Conservation (phyloP, 2,113 vertebrate species). For the Trichechus manatus region DNA sequence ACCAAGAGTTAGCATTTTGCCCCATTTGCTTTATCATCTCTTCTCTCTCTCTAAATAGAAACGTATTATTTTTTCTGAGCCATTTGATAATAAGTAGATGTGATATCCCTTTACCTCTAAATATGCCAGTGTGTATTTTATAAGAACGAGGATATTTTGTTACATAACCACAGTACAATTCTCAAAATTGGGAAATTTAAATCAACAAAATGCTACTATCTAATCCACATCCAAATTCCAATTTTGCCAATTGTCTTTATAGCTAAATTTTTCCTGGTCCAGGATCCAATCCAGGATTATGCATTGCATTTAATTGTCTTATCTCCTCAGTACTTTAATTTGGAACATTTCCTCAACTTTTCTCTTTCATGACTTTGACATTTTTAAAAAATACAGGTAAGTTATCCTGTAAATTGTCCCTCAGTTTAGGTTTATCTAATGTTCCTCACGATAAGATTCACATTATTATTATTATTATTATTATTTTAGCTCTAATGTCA, state of each 20-base stretch:
- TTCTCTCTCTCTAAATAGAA: conserved; percentile 22
- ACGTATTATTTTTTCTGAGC: background rate
- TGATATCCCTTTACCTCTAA: conserved; percentile 1
- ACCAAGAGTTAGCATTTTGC: background rate
- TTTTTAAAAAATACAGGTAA: conserved; percentile 27
- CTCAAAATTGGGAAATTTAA: conserved; percentile 49
- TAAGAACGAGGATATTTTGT: conserved; percentile 46
- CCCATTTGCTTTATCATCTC: background rate
- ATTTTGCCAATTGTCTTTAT: conserved; percentile 14
- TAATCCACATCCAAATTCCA: background rate
- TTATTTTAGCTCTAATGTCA: background rate
- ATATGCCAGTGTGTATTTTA: background rate
- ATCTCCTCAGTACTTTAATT: background rate
- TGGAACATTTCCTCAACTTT: conserved; percentile 14
- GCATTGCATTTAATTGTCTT: background rate
- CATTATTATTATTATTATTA: background rate
- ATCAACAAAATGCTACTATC: conserved; percentile 19
- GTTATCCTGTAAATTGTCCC: conserved; percentile 39
- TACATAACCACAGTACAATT: background rate
- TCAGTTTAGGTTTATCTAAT: background rate
- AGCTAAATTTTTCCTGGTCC: background rate
- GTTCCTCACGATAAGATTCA: background rate
- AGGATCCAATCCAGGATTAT: background rate
- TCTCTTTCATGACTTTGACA: conserved; percentile 11
- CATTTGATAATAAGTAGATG: conserved; percentile 1